Evolutionary conservation across 2,113 vertebrate genomes (phyloP).

Genomic region (Amphilophus citrinellus): DNA sequence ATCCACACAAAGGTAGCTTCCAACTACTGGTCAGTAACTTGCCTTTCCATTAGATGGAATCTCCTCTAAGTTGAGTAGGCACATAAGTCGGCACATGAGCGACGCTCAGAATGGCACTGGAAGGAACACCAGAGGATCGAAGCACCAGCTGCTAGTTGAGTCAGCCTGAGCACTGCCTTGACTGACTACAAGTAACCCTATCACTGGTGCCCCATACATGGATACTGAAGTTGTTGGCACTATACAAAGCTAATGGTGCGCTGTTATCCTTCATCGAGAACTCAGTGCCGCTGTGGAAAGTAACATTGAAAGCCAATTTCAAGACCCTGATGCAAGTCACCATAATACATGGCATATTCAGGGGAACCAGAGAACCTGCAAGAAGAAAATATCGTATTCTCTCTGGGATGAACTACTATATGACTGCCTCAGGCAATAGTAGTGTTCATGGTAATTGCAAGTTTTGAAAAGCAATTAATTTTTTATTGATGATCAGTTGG

Average conservation of each 20-base stretch:
- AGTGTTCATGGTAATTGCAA: neutral
- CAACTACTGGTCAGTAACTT: neutral
- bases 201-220: neutral
- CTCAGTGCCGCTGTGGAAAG: too few relatives aligned
- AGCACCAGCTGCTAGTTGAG: neutral
- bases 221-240: too few relatives aligned
- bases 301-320: too few relatives aligned
- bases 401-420: neutral
- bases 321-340: too few relatives aligned
- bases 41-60: neutral
- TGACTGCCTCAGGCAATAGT: neutral
- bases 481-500: neutral
- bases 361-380: too few relatives aligned
- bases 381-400: neutral
- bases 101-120: neutral
- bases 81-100: neutral
- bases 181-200: neutral
- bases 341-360: too few relatives aligned
- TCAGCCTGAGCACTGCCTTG: neutral
- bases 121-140: neutral
- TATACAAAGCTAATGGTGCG: too few relatives aligned
- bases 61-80: neutral
- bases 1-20: neutral
- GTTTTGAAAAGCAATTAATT: neutral
- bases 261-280: too few relatives aligned